A percentile compares a stretch with the other conserved stretches of the same genome.
Conservation (phyloP, 2,113 vertebrate species). For the Dipodomys stephensi region DNA sequence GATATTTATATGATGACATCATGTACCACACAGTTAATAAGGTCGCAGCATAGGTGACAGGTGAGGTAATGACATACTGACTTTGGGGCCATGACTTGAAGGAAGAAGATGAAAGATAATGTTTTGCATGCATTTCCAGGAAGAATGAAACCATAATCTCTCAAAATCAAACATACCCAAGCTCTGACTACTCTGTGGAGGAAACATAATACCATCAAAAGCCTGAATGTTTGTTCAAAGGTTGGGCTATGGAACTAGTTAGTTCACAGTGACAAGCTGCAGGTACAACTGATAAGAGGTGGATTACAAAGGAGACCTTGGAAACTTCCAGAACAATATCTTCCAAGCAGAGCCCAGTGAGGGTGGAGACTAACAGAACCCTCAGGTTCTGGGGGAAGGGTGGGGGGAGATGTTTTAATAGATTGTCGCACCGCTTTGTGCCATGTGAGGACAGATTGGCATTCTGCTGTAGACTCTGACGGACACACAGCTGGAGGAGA, state of each 20-base stretch:
- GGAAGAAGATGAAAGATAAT: slow-evolving; percentile 28
- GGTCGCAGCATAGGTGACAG: neutral
- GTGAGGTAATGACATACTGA: neutral
- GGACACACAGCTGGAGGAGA: slow-evolving; percentile 68
- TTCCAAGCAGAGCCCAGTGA: slow-evolving; percentile 53
- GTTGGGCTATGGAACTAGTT: slow-evolving; percentile 24
- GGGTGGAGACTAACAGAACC: neutral
- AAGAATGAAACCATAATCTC: slow-evolving; percentile 54
- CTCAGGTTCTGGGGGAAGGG: neutral
- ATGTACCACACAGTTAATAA: neutral
- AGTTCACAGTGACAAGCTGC: slow-evolving; percentile 32
- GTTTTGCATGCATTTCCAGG: neutral
- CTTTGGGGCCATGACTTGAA: neutral
- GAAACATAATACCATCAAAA: slow-evolving; percentile 72
- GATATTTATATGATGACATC: neutral
- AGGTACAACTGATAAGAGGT: slow-evolving; percentile 43
- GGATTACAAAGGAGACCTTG: slow-evolving; percentile 50
- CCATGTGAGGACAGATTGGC: slow-evolving; percentile 44
- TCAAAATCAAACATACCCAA: slow-evolving; percentile 52
- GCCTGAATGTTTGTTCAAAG: slow-evolving; percentile 47
- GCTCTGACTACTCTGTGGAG: slow-evolving; percentile 20
- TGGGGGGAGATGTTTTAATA: neutral
- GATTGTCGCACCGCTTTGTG: neutral
- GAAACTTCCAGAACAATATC: slow-evolving; percentile 48
- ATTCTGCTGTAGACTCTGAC: slow-evolving; percentile 43